Conservation (phyloP, 2,888 invertebrate species). For the Hydroisotoma schaefferi region DNA sequence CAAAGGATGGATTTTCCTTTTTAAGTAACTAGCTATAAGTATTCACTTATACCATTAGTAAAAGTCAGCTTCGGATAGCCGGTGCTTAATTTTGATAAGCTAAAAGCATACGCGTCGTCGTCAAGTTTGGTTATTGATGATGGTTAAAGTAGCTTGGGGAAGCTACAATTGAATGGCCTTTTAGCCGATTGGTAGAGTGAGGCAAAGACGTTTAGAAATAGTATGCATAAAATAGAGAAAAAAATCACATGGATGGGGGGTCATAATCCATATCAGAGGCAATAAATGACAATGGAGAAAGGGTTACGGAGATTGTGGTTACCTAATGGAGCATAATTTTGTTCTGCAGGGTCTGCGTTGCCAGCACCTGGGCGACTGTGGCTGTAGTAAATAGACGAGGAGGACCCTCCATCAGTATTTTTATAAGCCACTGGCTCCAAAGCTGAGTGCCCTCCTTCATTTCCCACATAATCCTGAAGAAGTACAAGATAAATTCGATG, state of each 20-base stretch:
- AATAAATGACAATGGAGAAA: conserved; percentile 27
- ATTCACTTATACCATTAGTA: too few relatives aligned
- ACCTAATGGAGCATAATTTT: conserved; percentile 45
- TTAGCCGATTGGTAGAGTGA: too few relatives aligned
- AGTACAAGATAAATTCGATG: conserved; percentile 15
- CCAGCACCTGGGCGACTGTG: conserved; percentile 40
- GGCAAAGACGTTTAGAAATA: too few relatives aligned
- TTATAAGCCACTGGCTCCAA: conserved; percentile 39
- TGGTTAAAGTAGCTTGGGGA: too few relatives aligned
- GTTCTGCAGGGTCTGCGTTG: conserved; percentile 42
- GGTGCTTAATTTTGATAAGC: too few relatives aligned
- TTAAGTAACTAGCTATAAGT: too few relatives aligned
- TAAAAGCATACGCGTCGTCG: too few relatives aligned
- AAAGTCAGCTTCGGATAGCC: too few relatives aligned
- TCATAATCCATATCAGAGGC: conserved; percentile 11
- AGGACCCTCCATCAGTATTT: conserved; percentile 14
- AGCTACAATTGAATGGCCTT: too few relatives aligned
- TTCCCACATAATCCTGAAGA: conserved; percentile 41
- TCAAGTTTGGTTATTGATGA: too few relatives aligned
- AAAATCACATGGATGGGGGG: neutral
- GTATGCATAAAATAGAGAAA: too few relatives aligned
- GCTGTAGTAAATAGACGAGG: conserved; percentile 22
- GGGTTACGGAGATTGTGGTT: conserved; percentile 22
- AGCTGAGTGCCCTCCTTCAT: conserved; percentile 35
- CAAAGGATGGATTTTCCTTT: too few relatives aligned